Evolutionary conservation across 1,140 invertebrate genomes (phyloP).

Genomic region (Drosophila kanapiae): DNA sequence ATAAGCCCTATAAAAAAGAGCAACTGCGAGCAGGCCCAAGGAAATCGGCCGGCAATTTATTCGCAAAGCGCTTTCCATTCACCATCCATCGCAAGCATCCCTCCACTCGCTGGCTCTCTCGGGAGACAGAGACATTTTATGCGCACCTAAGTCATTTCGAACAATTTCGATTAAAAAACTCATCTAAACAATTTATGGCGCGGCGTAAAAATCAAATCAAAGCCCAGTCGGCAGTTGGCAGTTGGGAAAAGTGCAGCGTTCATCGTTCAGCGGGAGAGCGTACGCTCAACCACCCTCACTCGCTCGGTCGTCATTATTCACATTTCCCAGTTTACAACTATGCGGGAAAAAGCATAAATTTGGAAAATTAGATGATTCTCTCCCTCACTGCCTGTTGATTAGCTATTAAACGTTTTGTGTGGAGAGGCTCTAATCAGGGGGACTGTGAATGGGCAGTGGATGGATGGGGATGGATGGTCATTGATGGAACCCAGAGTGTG

Average conservation of each 20-base stretch:
- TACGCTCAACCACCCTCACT: not conserved
- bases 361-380: slow-evolving; percentile 68
- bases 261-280: slow-evolving; percentile 29
- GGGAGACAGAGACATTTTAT: slow-evolving; percentile 78
- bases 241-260: slow-evolving; percentile 77
- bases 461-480: slow-evolving; percentile 1
- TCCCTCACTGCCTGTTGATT: slow-evolving; percentile 34
- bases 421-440: slow-evolving; percentile 18
- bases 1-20: slow-evolving; percentile 80
- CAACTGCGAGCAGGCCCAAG: slow-evolving; percentile 37
- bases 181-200: slow-evolving; percentile 85
- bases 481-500: not conserved
- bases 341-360: slow-evolving; percentile 81
- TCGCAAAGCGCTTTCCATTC: slow-evolving; percentile 52
- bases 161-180: slow-evolving; percentile 85
- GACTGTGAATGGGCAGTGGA: not conserved
- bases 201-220: slow-evolving; percentile 85
- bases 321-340: slow-evolving; percentile 84
- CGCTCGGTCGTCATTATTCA: slow-evolving; percentile 50
- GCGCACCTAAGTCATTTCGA: slow-evolving; percentile 84
- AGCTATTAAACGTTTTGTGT: slow-evolving; percentile 61
- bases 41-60: slow-evolving; percentile 73
- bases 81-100: not conserved
- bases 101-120: not conserved
- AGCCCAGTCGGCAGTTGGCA: slow-evolving; percentile 39